A percentile compares a stretch with the other conserved stretches of the same genome.
These are phyloP conservation scores for Meliscaeva auricollis DNA, from an alignment of 2,888 invertebrate species.

Conservation along the genomic window DNA sequence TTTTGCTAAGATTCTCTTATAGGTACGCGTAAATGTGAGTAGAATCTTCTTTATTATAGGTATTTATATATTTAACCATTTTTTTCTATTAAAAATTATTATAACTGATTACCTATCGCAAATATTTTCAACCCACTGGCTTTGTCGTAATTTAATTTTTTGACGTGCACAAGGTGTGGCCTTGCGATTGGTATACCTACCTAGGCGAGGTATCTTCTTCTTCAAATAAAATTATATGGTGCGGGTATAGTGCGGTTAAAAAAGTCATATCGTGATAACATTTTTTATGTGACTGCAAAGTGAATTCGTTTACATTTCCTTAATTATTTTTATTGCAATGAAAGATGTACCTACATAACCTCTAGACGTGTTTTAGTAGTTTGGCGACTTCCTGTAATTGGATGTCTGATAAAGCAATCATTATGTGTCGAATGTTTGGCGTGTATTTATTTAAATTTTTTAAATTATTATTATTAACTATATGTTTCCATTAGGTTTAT, in stretches of 20 bases:
- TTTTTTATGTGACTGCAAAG: constrained; percentile 35
- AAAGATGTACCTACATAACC: background rate
- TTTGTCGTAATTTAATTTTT: constrained; percentile 9
- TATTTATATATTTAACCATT: no score
- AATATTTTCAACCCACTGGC: no score
- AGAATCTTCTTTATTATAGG: no score
- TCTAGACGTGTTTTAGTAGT: constrained; percentile 1
- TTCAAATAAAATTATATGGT: no score
- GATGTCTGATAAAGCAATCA: background rate
- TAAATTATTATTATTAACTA: background rate
- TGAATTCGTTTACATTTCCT: constrained; percentile 24
- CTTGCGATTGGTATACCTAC: background rate
- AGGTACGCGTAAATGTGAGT: no score
- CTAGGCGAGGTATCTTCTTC: background rate
- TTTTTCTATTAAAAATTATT: no score
- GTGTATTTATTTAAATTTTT: background rate
- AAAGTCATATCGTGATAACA: constrained; percentile 36
- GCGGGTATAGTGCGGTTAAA: constrained; percentile 2
- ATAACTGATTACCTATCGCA: no score
- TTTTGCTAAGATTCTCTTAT: no score
- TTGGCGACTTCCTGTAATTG: constrained; percentile 32
- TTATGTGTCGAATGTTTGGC: background rate
- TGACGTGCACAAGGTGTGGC: constrained; percentile 64
- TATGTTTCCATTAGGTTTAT: background rate
- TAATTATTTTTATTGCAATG: constrained; percentile 16